Evolutionary conservation across 2,888 invertebrate species (phyloP).

Genomic region (Plebejus argus): DNA sequence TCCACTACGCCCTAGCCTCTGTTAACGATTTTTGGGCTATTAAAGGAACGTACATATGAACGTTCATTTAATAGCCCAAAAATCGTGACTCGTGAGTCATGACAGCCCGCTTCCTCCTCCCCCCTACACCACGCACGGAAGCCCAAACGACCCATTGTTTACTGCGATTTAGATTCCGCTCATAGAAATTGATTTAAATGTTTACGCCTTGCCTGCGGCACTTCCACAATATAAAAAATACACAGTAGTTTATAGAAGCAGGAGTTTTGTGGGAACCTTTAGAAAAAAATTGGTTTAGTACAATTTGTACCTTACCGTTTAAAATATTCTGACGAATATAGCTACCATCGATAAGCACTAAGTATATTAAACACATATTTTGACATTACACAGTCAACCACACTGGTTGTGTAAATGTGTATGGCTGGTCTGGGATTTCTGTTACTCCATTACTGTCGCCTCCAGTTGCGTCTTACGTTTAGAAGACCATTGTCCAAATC

Average conservation of each 20-base stretch:
- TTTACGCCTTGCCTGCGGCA: background rate
- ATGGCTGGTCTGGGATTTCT: no score
- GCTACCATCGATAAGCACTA: no score
- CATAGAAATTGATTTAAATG: constrained; percentile 47
- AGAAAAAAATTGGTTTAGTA: background rate
- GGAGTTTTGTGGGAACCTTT: background rate
- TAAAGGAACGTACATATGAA: no score
- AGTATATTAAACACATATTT: no score
- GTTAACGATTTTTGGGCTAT: no score
- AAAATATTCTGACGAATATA: no score
- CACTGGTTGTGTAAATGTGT: no score
- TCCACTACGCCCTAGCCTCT: background rate
- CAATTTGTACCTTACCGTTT: background rate
- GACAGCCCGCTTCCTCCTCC: constrained; percentile 21
- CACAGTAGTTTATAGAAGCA: background rate
- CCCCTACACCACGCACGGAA: constrained; percentile 54
- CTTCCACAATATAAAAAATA: background rate
- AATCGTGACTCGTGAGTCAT: background rate
- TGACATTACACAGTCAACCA: no score
- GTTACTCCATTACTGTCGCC: no score
- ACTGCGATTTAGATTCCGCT: constrained; percentile 48
- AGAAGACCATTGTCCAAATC: no score
- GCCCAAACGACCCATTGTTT: constrained; percentile 63
- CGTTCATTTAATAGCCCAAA: background rate
- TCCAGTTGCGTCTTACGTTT: no score